Base-by-base conservation (phyloP, 2,888 invertebrate genomes). In the Psococerastis gibbosa region DNA sequence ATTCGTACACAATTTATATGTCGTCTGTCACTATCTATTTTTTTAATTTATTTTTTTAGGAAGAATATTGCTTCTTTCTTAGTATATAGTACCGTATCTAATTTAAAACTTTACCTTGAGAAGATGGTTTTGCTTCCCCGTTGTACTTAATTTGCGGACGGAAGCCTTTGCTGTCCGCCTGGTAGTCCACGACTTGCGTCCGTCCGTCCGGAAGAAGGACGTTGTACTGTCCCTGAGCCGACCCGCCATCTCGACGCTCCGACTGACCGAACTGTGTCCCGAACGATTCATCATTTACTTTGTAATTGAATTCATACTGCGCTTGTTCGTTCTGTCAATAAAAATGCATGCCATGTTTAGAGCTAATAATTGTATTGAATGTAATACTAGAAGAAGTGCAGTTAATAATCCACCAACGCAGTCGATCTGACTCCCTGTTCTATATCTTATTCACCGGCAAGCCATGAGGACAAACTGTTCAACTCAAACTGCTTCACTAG, bases 301-400 rank as follows among this genome's bases (percentile, higher is more conserved):
- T 71, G 58, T 75, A 75, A 1, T 70, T 69, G 53, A 70, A 75
- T 52, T 73, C 70, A 55, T 75, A 75, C 55, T 72, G 73, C 9
- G 69, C 70, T 44, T 72, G 71, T 50, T 70, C 60, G 81, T 82
- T 55, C 42, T 56, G 53, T 43, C 18, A 17, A 18, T 18, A 38
- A 17, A 5, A 17, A n/a, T n/a, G n/a, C n/a, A n/a, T n/a, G n/a
- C n/a, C n/a, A n/a, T n/a, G n/a, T n/a, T n/a, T n/a, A n/a, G 27
- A 11, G 11, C 27, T 6, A 27, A 27, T 9, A 6, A 27, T 11
- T 11, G 27, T 27, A 11, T 27, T 27, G 27, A 27, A 27, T 27
- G 27, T 27, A 11, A 27, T 9, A 27, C 11, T 11, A n/a, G n/a
- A n/a, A n/a, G n/a, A n/a, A n/a, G n/a, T n/a, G n/a, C 27, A 27